Percentiles rank a stretch among this genome's conserved stretches.
Evolutionary conservation across 2,888 invertebrate species (phyloP).

Genomic region (Diadegma fenestrale): DNA sequence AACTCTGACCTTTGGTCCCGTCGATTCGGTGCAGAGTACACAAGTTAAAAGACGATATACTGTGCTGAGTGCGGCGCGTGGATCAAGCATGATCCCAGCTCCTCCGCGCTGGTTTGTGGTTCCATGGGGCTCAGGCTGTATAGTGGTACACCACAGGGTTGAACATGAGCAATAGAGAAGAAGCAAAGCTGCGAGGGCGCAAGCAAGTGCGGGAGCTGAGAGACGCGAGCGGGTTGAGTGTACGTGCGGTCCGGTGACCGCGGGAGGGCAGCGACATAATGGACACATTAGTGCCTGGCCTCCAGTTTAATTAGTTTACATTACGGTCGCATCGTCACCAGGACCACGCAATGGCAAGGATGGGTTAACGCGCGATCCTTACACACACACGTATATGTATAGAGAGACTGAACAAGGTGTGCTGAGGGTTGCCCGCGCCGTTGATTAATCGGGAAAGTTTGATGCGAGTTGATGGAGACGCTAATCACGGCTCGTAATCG

Average conservation of each 20-base stretch:
- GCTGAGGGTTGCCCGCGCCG: constrained; percentile 70
- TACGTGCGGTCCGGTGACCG: constrained; percentile 74
- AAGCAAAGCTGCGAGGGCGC: constrained; percentile 66
- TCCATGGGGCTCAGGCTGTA: constrained; percentile 52
- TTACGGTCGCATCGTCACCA: constrained; percentile 82
- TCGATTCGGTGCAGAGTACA: constrained; percentile 19
- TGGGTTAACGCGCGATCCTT: constrained; percentile 62
- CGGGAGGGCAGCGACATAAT: constrained; percentile 77
- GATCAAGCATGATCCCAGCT: constrained; percentile 68
- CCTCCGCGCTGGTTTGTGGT: constrained; percentile 72
- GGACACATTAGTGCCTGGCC: constrained; percentile 83
- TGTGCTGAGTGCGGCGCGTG: constrained; percentile 56
- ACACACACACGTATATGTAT: constrained; percentile 26
- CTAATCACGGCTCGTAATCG: constrained; percentile 83
- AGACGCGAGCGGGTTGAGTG: constrained; percentile 69
- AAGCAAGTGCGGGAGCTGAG: constrained; percentile 60
- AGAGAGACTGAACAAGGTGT: constrained; percentile 45
- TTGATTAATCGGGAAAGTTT: constrained; percentile 84
- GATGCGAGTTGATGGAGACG: constrained; percentile 83
- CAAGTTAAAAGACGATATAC: constrained; percentile 64
- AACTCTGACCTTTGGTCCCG: constrained; percentile 50
- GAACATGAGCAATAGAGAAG: constrained; percentile 63
- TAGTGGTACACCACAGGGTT: constrained; percentile 67
- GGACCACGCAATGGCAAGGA: constrained; percentile 73
- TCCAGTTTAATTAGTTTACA: constrained; percentile 84